Conservation (phyloP, 2,113 vertebrate species). For the Oreotrochilus melanogaster region DNA sequence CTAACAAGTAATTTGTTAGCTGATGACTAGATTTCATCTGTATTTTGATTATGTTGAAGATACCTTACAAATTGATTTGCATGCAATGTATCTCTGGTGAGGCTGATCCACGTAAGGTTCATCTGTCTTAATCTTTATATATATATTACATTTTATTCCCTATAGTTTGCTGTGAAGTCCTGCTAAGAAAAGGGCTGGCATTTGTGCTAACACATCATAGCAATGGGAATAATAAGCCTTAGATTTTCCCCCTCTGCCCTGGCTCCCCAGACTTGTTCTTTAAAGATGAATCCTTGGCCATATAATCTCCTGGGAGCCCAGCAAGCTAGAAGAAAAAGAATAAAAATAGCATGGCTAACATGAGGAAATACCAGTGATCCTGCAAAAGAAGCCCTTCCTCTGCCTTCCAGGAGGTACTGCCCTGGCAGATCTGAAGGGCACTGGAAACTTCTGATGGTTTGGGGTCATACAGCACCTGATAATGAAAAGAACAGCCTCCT, state of each 20-base stretch:
- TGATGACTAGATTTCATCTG: neutral
- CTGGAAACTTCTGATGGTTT: neutral
- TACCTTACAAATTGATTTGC: neutral
- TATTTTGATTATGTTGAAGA: constrained; percentile 11
- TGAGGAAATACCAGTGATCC: neutral
- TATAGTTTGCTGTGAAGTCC: neutral
- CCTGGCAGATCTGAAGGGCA: neutral
- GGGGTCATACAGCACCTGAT: neutral
- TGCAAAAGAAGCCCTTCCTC: neutral
- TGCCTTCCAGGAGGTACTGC: neutral
- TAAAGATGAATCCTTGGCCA: neutral
- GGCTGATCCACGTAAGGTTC: neutral
- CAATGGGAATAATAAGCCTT: neutral
- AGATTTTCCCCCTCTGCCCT: neutral
- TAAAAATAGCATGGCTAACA: neutral
- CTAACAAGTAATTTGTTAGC: constrained; percentile 1
- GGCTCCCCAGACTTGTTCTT: neutral
- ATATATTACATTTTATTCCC: neutral
- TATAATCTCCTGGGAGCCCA: neutral
- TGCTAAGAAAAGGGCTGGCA: neutral
- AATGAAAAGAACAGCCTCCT: neutral
- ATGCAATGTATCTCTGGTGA: neutral
- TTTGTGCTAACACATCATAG: neutral
- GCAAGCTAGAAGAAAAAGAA: neutral
- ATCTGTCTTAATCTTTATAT: neutral